phyloP scores from a whole-genome alignment of 1,140 invertebrate genomes.

The Hydropsyche tenuis region DNA sequence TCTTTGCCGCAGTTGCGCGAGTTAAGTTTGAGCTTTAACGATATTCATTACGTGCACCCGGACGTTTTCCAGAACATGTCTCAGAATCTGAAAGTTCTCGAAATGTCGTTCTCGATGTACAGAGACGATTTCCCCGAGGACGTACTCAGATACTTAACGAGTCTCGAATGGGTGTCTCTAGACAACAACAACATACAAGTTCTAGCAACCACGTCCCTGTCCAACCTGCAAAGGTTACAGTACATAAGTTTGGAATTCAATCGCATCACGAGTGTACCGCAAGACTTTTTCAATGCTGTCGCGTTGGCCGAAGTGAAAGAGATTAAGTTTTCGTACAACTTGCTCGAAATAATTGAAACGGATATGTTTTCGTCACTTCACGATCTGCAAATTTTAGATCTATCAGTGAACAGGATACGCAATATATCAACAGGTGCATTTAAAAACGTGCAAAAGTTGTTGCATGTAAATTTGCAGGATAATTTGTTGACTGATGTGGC shows the following conservation, averaged over 20 bases:
- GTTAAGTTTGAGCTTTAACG: conserved; percentile 88
- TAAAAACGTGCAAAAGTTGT: conserved; percentile 70
- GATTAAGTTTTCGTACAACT: conserved; percentile 78
- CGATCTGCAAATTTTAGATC: conserved; percentile 72
- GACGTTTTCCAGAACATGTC: conserved; percentile 78
- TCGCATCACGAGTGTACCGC: conserved; percentile 68
- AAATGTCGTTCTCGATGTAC: conserved; percentile 84
- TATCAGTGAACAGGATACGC: conserved; percentile 75
- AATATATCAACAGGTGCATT: conserved; percentile 67
- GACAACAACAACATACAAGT: conserved; percentile 87
- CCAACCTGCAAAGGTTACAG: conserved; percentile 70
- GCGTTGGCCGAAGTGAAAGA: conserved; percentile 78
- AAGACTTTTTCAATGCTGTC: conserved; percentile 70
- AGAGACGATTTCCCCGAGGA: conserved; percentile 78
- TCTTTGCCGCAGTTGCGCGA: conserved; percentile 76
- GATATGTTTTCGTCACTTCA: conserved; percentile 70
- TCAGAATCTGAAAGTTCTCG: conserved; percentile 78
- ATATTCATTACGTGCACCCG: conserved; percentile 77
- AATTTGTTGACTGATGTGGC: conserved; percentile 71
- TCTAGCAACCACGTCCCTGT: conserved; percentile 69
- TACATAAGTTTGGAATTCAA: conserved; percentile 90
- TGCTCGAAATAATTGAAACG: conserved; percentile 66
- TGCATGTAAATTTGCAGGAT: conserved; percentile 72
- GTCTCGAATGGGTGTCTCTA: conserved; percentile 82
- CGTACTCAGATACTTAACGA: conserved; percentile 71